A percentile compares a stretch with the other conserved stretches of the same genome.
Conservation (phyloP, 2,888 invertebrate genomes). For the Erpobdella octoculata region DNA sequence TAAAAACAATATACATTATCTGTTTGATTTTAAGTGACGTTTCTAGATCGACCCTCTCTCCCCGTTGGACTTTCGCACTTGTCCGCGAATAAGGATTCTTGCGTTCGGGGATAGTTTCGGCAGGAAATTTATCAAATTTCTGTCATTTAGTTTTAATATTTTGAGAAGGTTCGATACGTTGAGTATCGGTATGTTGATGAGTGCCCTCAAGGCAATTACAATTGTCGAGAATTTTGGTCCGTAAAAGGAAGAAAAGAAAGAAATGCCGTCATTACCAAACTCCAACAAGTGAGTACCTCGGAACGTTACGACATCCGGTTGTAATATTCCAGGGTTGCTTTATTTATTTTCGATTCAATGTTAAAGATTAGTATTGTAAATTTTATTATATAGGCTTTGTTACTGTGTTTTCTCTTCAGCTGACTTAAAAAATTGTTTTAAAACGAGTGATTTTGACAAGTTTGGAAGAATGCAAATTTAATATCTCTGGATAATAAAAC, state of each 20-base stretch:
- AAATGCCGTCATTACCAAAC: conserved; percentile 49
- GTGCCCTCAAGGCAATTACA: conserved; percentile 47
- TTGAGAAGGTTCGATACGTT: background rate
- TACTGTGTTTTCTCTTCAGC: too few relatives aligned
- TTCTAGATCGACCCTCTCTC: background rate
- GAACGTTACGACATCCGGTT: background rate
- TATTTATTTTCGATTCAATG: background rate
- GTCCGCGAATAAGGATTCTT: background rate
- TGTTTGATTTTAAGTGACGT: conserved; percentile 3
- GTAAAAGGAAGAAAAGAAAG: conserved; percentile 47
- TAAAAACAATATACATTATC: too few relatives aligned
- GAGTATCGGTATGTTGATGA: conserved; percentile 41
- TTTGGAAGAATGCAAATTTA: too few relatives aligned
- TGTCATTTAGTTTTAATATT: background rate
- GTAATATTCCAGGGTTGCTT: too few relatives aligned
- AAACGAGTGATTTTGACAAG: too few relatives aligned
- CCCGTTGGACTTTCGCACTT: conserved; percentile 7
- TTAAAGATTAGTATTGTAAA: too few relatives aligned
- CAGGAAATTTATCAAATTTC: background rate
- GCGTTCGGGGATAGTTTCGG: background rate
- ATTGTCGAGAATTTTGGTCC: conserved; percentile 51
- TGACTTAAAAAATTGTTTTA: too few relatives aligned
- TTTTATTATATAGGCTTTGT: too few relatives aligned
- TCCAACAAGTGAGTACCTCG: conserved; percentile 38
- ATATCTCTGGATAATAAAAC: too few relatives aligned